Evolutionary conservation across 1,140 invertebrate species (phyloP).

Genomic region (Anagrus nilaparvatae): DNA sequence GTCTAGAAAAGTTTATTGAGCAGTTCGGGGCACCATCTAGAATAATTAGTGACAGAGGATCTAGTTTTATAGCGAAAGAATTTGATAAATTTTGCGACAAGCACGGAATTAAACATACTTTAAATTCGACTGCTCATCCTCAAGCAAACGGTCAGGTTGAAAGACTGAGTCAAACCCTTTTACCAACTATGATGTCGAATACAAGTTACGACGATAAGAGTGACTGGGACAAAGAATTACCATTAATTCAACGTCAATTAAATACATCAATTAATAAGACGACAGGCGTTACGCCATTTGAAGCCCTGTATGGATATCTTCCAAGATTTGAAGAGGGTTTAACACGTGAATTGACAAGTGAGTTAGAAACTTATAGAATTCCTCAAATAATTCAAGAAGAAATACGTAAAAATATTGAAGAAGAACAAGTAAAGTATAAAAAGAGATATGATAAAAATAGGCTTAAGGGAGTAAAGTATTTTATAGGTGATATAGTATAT

Average conservation of each 20-base stretch:
- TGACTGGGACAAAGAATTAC: conserved; percentile 7
- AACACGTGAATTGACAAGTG: neutral
- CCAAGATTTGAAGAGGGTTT: conserved; percentile 10
- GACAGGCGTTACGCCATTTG: conserved; percentile 13
- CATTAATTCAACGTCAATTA: conserved; percentile 1
- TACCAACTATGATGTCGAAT: conserved; percentile 6
- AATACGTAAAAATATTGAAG: conserved; percentile 5
- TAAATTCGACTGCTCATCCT: conserved; percentile 22
- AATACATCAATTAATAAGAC: conserved; percentile 11
- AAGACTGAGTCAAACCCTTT: conserved; percentile 8
- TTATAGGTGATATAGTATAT: conserved; percentile 19
- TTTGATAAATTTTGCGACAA: conserved; percentile 16
- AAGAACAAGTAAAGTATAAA: conserved; percentile 11
- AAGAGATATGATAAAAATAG: conserved; percentile 8
- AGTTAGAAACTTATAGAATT: neutral
- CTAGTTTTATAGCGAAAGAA: conserved; percentile 10
- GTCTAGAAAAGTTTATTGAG: conserved; percentile 2
- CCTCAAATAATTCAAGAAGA: too few species aligned
- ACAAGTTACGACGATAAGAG: neutral
- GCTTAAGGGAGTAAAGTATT: conserved; percentile 11
- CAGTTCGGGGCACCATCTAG: conserved; percentile 1
- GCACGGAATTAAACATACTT: conserved; percentile 19
- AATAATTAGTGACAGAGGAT: conserved; percentile 4
- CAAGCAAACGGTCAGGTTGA: conserved; percentile 20
- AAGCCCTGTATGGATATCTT: conserved; percentile 12